A percentile compares a stretch with the other conserved stretches of the same genome.
phyloP scores from a whole-genome alignment of 2,113 vertebrate species.

The Carollia perspicillata region DNA sequence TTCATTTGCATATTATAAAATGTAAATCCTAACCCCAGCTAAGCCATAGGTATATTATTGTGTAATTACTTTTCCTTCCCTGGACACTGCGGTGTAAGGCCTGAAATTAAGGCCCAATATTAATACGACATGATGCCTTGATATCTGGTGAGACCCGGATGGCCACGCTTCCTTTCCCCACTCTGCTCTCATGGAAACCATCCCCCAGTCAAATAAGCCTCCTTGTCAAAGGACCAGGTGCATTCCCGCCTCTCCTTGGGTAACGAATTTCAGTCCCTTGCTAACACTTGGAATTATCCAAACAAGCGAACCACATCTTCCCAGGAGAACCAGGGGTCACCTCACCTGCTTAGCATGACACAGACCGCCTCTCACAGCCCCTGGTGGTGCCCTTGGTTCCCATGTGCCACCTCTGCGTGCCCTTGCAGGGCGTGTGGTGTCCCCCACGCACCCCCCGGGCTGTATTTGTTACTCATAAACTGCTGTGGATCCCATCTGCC shows the following conservation, averaged over 20 bases:
- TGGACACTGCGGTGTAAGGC: neutral
- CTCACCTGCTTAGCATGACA: neutral
- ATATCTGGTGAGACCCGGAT: neutral
- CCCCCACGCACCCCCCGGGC: neutral
- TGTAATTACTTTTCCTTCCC: neutral
- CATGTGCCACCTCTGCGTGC: too few species aligned
- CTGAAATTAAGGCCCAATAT: neutral
- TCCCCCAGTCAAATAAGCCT: neutral
- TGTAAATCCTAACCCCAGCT: neutral
- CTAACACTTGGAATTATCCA: neutral
- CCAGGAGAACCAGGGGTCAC: neutral
- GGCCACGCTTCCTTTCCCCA: neutral
- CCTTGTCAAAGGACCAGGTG: neutral
- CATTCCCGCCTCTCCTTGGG: neutral
- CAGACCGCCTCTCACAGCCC: neutral
- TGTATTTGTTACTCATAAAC: neutral
- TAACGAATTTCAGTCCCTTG: neutral
- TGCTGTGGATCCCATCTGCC: neutral
- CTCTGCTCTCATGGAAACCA: neutral
- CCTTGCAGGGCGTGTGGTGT: fast-evolving
- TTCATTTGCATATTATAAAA: neutral
- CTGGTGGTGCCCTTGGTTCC: neutral
- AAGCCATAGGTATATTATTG: neutral
- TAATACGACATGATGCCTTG: neutral
- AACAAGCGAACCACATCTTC: neutral